A percentile compares a stretch with the other conserved stretches of the same genome.
phyloP scores from a whole-genome alignment of 1,140 invertebrate species.

The Stegodyphus mimosarum region DNA sequence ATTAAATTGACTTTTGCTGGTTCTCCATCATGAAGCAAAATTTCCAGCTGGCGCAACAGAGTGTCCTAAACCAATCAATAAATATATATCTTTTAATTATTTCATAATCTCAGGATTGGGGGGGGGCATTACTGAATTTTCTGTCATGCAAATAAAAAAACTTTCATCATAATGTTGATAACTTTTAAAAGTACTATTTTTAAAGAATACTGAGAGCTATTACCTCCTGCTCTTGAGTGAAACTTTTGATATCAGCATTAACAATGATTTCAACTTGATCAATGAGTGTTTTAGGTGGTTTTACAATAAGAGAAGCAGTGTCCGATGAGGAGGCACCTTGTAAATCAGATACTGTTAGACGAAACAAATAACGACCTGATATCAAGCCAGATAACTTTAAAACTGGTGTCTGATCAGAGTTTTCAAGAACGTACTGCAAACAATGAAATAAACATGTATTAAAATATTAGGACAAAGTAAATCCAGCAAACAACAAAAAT shows the following conservation, averaged over 20 bases:
- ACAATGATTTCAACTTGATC: constrained; percentile 85
- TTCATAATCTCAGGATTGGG: too few species aligned
- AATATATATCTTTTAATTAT: too few species aligned
- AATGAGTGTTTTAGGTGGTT: constrained; percentile 76
- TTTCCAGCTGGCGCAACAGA: constrained; percentile 73
- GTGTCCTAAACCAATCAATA: constrained; percentile 71
- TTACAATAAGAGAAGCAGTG: constrained; percentile 86
- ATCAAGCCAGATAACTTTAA: constrained; percentile 80
- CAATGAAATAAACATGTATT: background rate
- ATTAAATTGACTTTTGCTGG: constrained; percentile 61
- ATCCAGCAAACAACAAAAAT: too few species aligned
- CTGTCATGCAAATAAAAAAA: too few species aligned
- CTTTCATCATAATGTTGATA: too few species aligned
- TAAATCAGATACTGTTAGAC: constrained; percentile 87
- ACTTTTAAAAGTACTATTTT: background rate
- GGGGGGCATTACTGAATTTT: too few species aligned
- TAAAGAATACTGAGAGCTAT: background rate
- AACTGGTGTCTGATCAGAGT: constrained; percentile 79
- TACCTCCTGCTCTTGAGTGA: constrained; percentile 78
- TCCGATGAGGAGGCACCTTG: constrained; percentile 85
- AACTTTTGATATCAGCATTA: constrained; percentile 73
- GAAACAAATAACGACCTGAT: constrained; percentile 88
- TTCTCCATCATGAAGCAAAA: constrained; percentile 77
- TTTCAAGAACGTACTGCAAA: constrained; percentile 74
- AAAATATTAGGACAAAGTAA: too few species aligned